A percentile compares a stretch with the other conserved stretches of the same genome.
Conservation (phyloP, 2,113 vertebrate genomes). For the Cynoglossus semilaevis region DNA sequence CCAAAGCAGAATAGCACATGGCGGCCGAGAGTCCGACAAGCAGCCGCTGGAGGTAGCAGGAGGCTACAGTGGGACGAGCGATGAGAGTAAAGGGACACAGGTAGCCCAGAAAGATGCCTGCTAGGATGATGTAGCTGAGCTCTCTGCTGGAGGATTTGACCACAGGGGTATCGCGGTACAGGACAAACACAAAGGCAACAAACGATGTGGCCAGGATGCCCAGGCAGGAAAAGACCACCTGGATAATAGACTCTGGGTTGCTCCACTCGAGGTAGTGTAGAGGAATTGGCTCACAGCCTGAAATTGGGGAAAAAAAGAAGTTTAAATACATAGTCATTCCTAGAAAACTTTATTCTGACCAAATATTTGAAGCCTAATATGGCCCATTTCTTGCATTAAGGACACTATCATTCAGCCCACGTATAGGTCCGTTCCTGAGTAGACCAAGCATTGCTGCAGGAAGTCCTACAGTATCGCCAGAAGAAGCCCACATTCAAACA, state of each 20-base stretch:
- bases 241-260: conserved; percentile 93
- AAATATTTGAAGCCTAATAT: too few species aligned
- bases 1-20: conserved; percentile 97
- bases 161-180: conserved; percentile 95
- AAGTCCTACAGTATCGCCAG: too few species aligned
- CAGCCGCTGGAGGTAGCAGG: conserved; percentile 95
- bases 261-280: conserved; percentile 93
- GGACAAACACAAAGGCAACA: conserved; percentile 92
- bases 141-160: conserved; percentile 97
- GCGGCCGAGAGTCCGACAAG: conserved; percentile 93
- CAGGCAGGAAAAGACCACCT: conserved; percentile 92
- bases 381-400: too few species aligned
- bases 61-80: conserved; percentile 86
- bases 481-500: too few species aligned
- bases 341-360: too few species aligned
- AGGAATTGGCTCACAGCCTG: conserved; percentile 88
- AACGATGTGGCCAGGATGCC: conserved; percentile 96
- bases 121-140: conserved; percentile 96
- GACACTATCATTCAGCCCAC: too few species aligned
- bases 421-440: too few species aligned
- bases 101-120: conserved; percentile 95
- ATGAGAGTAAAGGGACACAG: conserved; percentile 96
- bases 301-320: conserved; percentile 4
- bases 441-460: too few species aligned
- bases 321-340: conserved; percentile 2